These are phyloP conservation scores for Apodemus speciosus DNA, from an alignment of 2,113 vertebrate genomes.

Conservation along the genomic window DNA sequence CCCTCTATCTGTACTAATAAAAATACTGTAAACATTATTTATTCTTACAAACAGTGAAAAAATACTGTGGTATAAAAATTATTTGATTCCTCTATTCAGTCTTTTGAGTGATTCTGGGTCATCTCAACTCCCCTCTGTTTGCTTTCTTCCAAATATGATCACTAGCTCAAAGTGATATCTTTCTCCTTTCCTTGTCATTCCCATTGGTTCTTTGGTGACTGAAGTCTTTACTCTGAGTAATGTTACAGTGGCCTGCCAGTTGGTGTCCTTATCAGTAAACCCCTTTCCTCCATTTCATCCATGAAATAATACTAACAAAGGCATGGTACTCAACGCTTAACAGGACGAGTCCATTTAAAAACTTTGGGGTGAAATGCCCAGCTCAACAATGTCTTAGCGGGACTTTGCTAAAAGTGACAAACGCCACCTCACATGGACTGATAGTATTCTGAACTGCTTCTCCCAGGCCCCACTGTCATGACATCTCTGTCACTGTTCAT, in stretches of 20 bases:
- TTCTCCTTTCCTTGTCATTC: not conserved
- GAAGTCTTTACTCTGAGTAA: not conserved
- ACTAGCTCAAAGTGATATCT: not conserved
- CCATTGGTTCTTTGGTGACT: not conserved
- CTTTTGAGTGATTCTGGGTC: not conserved
- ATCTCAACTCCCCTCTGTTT: not conserved
- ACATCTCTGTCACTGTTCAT: not conserved
- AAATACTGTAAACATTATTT: not conserved
- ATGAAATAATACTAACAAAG: not conserved
- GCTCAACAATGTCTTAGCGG: not conserved
- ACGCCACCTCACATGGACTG: not conserved
- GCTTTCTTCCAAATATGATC: not conserved
- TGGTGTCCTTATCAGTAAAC: not conserved
- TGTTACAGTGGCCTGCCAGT: not conserved
- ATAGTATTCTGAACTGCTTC: not conserved
- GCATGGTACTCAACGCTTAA: not conserved
- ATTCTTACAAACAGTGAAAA: not conserved
- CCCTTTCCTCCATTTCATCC: not conserved
- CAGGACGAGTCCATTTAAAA: not conserved
- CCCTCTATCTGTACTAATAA: not conserved
- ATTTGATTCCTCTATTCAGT: not conserved
- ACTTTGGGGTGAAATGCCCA: not conserved
- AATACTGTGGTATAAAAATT: not conserved
- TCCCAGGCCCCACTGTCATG: not conserved
- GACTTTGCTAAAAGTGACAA: not conserved